Percentiles rank a stretch among this genome's conserved stretches.
These are phyloP conservation scores for Hypercompe scribonia DNA, from an alignment of 2,888 invertebrate genomes.

Conservation along the genomic window DNA sequence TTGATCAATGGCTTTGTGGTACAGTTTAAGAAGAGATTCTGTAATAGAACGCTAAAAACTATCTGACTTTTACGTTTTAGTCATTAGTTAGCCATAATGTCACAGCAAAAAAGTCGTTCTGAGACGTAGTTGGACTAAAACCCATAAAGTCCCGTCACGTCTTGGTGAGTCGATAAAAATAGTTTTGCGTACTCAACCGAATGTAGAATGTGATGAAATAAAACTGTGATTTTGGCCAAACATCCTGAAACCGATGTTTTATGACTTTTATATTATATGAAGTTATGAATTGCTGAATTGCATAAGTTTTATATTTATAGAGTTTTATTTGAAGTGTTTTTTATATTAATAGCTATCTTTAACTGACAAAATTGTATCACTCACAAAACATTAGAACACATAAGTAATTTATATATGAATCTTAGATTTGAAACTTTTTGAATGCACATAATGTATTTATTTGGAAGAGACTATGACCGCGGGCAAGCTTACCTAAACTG, in stretches of 20 bases:
- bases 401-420: background rate
- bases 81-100: background rate
- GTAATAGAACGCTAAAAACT: too few relatives aligned
- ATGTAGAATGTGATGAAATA: slow-evolving; percentile 4
- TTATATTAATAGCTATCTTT: background rate
- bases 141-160: slow-evolving; percentile 10
- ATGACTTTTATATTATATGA: background rate
- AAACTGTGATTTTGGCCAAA: slow-evolving; percentile 14
- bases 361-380: background rate
- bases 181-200: slow-evolving; percentile 15
- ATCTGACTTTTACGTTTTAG: too few relatives aligned
- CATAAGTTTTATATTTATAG: background rate
- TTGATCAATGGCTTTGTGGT: too few relatives aligned
- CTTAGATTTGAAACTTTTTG: background rate
- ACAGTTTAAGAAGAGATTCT: too few relatives aligned
- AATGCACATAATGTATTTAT: background rate
- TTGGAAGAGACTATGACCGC: background rate
- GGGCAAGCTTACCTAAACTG: too few relatives aligned
- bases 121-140: background rate
- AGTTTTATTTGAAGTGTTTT: background rate
- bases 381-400: background rate
- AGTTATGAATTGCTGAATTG: background rate
- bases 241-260: slow-evolving; percentile 3
- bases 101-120: background rate
- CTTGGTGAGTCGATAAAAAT: slow-evolving; percentile 11